These are phyloP conservation scores for Rhimphoctona megacephalus DNA, from an alignment of 2,888 invertebrate species.

Conservation along the genomic window DNA sequence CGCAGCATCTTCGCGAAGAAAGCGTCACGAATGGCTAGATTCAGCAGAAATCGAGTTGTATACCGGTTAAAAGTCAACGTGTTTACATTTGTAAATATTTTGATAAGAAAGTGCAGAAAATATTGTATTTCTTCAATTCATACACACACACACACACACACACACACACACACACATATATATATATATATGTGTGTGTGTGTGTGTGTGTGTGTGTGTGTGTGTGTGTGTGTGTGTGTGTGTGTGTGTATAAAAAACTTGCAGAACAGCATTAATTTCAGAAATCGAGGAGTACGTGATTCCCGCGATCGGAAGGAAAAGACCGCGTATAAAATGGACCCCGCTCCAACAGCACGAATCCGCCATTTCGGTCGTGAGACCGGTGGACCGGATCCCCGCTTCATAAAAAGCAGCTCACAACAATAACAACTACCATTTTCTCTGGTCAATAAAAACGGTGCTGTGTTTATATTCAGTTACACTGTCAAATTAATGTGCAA, in stretches of 20 bases:
- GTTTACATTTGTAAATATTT: conserved; percentile 8
- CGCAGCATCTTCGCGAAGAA: conserved; percentile 43
- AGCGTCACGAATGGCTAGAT: conserved; percentile 55
- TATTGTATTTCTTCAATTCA: neutral
- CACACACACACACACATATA: no score
- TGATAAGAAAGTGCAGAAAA: conserved; percentile 18
- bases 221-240: no score
- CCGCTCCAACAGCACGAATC: conserved; percentile 48
- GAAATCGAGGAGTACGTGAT: conserved; percentile 16
- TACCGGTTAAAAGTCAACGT: neutral
- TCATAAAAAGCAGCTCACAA: conserved; percentile 39
- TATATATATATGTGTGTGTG: no score
- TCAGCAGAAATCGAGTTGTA: neutral
- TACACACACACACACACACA: neutral
- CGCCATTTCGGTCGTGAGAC: conserved; percentile 66
- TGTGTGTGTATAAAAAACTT: no score
- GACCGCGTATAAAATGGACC: conserved; percentile 63
- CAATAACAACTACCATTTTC: conserved; percentile 44
- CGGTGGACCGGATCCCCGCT: conserved; percentile 62
- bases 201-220: no score
- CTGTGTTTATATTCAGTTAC: neutral
- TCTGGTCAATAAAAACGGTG: neutral
- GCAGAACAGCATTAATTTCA: neutral
- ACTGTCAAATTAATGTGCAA: neutral
- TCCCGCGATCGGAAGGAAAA: conserved; percentile 25